Percentiles rank a stretch among this genome's conserved stretches.
phyloP scores from a whole-genome alignment of 2,797 vertebrate species.

The Sarcoramphus papa region DNA sequence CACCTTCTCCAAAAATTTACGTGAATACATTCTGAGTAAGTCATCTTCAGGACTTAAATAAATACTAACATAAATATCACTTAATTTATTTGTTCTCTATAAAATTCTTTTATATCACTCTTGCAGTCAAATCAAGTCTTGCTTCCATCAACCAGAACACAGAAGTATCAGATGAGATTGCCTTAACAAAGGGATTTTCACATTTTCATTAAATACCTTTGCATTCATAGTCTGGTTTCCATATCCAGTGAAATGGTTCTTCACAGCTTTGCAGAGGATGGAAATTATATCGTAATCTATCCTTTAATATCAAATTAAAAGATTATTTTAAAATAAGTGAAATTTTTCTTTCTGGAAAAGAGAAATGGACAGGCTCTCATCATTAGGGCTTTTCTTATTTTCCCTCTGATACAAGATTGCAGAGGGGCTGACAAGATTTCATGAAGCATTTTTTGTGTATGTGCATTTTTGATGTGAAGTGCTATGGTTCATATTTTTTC shows the following conservation, averaged over 20 bases:
- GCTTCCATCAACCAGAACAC: neutral
- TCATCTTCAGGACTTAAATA: slow-evolving; percentile 44
- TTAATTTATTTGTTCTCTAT: slow-evolving; percentile 58
- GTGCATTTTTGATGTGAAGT: neutral
- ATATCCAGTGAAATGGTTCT: neutral
- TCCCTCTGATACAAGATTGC: neutral
- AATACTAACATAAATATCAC: slow-evolving; percentile 51
- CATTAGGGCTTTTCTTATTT: neutral
- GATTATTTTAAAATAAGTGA: neutral
- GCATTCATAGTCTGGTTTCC: neutral
- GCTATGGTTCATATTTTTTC: neutral
- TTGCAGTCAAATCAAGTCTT: neutral
- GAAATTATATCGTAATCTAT: neutral
- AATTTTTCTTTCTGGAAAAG: neutral
- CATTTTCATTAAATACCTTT: neutral
- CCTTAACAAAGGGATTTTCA: neutral
- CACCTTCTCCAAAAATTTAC: slow-evolving; percentile 53
- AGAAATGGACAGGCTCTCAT: neutral
- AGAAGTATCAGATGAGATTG: neutral
- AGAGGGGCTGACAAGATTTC: neutral
- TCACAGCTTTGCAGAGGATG: neutral
- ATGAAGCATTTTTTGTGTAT: neutral
- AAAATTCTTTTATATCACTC: neutral
- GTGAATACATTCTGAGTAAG: slow-evolving; percentile 49
- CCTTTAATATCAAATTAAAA: neutral